A percentile compares a stretch with the other conserved stretches of the same genome.
These are phyloP conservation scores for Rhopilema esculentum DNA, from an alignment of 30 jellyfish, hydroid and myxozoan species.

Conservation along the genomic window DNA sequence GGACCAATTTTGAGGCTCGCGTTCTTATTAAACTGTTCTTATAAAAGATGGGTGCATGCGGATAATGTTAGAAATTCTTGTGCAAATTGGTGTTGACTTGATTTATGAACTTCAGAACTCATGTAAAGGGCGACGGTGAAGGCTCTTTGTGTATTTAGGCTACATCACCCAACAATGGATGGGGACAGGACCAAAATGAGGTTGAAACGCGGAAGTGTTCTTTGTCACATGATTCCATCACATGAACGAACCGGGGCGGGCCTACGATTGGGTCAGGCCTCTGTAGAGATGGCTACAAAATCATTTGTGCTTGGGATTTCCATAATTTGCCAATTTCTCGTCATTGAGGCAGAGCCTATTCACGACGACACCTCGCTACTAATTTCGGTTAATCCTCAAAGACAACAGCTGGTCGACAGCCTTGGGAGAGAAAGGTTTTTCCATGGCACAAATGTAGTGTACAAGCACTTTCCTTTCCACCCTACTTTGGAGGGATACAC, in stretches of 20 bases:
- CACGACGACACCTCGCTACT: slow-evolving; percentile 65
- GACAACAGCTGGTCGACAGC: slow-evolving; percentile 84
- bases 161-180: no score
- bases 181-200: no score
- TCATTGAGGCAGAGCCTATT: slow-evolving; percentile 1
- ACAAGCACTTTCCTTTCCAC: slow-evolving; percentile 86
- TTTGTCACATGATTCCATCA: background rate
- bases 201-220: background rate
- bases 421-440: slow-evolving; percentile 87
- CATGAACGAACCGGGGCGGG: background rate
- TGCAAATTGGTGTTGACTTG: background rate
- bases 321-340: background rate
- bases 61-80: background rate
- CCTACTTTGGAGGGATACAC: slow-evolving; percentile 85
- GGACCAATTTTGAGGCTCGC: background rate
- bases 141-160: no score
- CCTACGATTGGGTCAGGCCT: background rate
- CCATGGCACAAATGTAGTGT: slow-evolving; percentile 96
- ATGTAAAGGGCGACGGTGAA: no score
- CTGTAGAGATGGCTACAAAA: background rate
- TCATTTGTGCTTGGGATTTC: background rate
- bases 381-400: slow-evolving; percentile 84
- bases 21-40: background rate
- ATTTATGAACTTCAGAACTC: background rate
- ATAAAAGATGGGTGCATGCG: background rate